phyloP scores from a whole-genome alignment of 37 sponge, comb jelly and placozoan species.

The Tethya wilhelma region DNA sequence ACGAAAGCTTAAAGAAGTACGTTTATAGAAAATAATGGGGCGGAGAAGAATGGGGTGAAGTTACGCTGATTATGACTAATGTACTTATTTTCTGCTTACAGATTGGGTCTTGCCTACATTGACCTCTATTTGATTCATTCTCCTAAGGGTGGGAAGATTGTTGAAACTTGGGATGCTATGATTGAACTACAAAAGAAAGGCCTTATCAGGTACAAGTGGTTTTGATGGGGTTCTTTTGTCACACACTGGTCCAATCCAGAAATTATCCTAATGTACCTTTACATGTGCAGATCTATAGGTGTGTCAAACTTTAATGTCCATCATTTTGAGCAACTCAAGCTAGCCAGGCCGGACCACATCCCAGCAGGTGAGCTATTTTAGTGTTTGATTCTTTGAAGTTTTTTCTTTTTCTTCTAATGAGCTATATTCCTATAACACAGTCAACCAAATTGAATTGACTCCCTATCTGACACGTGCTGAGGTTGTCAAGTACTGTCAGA shows the following conservation, averaged over 20 bases:
- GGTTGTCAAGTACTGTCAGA: constrained; percentile 59
- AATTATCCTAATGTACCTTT: too few species aligned
- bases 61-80: too few species aligned
- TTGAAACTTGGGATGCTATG: constrained; percentile 86
- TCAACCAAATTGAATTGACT: constrained; percentile 82
- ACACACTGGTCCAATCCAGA: too few species aligned
- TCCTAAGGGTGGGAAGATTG: constrained; percentile 65
- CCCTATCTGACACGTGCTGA: constrained; percentile 76
- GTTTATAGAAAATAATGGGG: not conserved
- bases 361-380: constrained; percentile 53
- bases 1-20: constrained; percentile 41
- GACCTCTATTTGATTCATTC: constrained; percentile 87
- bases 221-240: too few species aligned
- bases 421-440: too few species aligned
- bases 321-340: constrained; percentile 69
- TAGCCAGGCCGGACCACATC: constrained; percentile 58
- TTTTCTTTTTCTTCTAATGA: too few species aligned
- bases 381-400: too few species aligned
- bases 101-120: constrained; percentile 74
- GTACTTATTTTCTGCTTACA: too few species aligned
- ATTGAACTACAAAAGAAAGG: constrained; percentile 69
- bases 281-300: constrained; percentile 63
- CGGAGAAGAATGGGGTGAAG: too few species aligned
- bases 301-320: constrained; percentile 80
- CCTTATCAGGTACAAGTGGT: constrained; percentile 21